A percentile compares a stretch with the other conserved stretches of the same genome.
phyloP scores from a whole-genome alignment of 2,113 vertebrate species.

The Corythaixoides concolor region DNA sequence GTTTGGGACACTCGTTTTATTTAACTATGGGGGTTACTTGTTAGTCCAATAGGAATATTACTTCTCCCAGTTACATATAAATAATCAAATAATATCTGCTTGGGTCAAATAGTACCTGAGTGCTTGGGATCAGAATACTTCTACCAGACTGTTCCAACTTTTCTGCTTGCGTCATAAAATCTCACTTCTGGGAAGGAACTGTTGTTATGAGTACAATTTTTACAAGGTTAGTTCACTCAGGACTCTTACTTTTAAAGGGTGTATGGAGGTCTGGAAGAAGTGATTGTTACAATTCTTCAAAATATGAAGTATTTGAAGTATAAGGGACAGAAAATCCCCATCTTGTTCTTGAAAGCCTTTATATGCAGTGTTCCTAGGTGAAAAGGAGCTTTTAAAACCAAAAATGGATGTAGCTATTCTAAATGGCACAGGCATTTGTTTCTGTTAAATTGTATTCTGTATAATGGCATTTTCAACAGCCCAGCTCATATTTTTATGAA shows the following conservation, averaged over 20 bases:
- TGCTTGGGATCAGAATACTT: background rate
- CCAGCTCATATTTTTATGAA: background rate
- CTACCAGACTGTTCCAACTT: background rate
- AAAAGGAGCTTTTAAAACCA: background rate
- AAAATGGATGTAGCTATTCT: background rate
- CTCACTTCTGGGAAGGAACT: background rate
- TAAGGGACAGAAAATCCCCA: background rate
- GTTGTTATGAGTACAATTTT: background rate
- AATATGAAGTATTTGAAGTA: background rate
- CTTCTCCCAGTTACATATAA: background rate
- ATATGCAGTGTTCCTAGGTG: background rate
- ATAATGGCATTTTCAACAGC: background rate
- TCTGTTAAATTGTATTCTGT: background rate
- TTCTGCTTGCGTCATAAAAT: background rate
- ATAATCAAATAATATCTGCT: background rate
- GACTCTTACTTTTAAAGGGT: background rate
- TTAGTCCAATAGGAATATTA: background rate
- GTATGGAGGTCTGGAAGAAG: background rate
- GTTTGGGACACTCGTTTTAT: background rate
- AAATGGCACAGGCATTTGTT: background rate
- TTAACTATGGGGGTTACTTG: background rate
- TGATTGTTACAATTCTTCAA: background rate
- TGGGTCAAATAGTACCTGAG: background rate
- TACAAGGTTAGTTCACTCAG: background rate
- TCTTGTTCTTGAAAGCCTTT: background rate